Base-by-base conservation (phyloP, 2,888 invertebrate species). In the Gnatocerus cornutus region DNA sequence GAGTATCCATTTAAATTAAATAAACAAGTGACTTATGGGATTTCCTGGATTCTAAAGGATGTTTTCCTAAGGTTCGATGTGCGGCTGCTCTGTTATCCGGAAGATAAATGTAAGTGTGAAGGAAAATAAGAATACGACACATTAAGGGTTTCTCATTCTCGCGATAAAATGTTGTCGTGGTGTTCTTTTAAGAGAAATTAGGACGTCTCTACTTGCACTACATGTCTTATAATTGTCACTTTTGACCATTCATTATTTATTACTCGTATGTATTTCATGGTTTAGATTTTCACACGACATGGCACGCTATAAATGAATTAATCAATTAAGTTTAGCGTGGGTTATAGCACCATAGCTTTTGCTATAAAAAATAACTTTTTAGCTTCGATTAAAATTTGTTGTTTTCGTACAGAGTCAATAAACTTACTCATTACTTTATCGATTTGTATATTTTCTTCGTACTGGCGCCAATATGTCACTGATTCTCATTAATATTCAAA, bases 1-100 rank as follows among this genome's bases (percentile, higher is more conserved):
- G 29, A 27, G 16, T 43, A 58, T 58, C 56, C 29, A 58, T 43
- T 58, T 58, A 58, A 58, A 58, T 58, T 58, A 58, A 58, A 58
- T 58, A 58, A 58, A 58, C 56, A 58, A 41, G 27, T 43, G 56
- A 58, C 56, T 43, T 39, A 43, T 10, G 43, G 43, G 13, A 58
- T 58, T 58, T 58, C 56, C 41, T 43, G 43, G 13, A 29, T 43
- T 43, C 56, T 12, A 43, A 43, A 43, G 56, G 41, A 27, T 58
- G 53, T 53, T 53, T 33, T 53, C 53, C 53, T 53, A 53, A n/a
- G 53, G 37, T n/a, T 50, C 29, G 29, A 29, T 50, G 48, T 46
- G 46, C 46, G 46, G 46, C 50, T 50, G 50, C 10, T 50, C 50
- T 46, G 29, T 29, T 16, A 50, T 50, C 50, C 50, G 3, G 7